These are phyloP conservation scores for Forbesichthys papilliferus DNA, from an alignment of 2,113 vertebrate genomes.

Conservation along the genomic window DNA sequence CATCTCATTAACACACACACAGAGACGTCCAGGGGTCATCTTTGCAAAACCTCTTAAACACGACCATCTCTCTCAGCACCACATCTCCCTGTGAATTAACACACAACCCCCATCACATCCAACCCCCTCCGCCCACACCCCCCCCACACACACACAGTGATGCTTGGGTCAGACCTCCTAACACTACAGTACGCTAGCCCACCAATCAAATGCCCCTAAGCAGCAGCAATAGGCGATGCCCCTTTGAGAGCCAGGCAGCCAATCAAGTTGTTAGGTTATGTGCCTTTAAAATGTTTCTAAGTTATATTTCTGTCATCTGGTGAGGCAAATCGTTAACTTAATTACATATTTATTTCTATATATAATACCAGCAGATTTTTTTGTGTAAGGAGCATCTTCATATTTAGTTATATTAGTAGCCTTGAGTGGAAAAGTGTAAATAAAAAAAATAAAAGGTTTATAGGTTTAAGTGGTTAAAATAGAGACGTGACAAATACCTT, in stretches of 20 bases:
- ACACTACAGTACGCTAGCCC: neutral
- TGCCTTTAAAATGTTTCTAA: slow-evolving; percentile 7
- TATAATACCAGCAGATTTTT: too few relatives aligned
- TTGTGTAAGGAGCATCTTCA: too few relatives aligned
- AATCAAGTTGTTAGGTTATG: slow-evolving; percentile 66
- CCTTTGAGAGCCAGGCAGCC: slow-evolving; percentile 37
- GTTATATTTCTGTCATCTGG: neutral
- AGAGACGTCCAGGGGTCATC: slow-evolving; percentile 28
- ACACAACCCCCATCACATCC: slow-evolving; percentile 8
- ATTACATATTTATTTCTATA: too few relatives aligned
- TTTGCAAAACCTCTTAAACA: slow-evolving; percentile 69
- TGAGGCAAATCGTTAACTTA: neutral
- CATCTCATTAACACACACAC: neutral
- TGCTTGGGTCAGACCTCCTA: slow-evolving; percentile 31
- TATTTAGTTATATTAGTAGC: too few relatives aligned
- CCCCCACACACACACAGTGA: too few relatives aligned
- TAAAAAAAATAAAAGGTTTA: too few relatives aligned
- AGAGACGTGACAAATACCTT: neutral
- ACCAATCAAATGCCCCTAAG: slow-evolving; percentile 35
- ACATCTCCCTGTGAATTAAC: slow-evolving; percentile 59
- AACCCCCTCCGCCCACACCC: too few relatives aligned
- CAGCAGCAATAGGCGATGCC: slow-evolving; percentile 9
- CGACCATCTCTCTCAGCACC: slow-evolving; percentile 48
- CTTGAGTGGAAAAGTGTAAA: too few relatives aligned
- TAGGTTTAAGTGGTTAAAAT: neutral